phyloP scores from a whole-genome alignment of 2,113 vertebrate genomes.

The Alouatta palliata region DNA sequence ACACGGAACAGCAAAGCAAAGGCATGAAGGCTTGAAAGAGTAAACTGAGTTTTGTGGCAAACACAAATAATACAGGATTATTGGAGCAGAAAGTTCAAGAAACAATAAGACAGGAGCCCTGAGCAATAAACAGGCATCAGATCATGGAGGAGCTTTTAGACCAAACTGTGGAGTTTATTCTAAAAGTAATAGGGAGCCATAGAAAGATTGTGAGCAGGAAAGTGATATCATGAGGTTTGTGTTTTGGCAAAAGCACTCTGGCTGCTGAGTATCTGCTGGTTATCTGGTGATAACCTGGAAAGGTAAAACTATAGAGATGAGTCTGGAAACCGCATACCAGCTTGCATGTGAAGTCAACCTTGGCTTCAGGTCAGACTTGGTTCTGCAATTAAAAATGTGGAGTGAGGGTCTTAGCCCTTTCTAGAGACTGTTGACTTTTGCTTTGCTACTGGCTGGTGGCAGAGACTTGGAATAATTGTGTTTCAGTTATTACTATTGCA shows the following conservation, averaged over 20 bases:
- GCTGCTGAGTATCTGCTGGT: too few relatives aligned
- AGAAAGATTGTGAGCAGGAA: not conserved
- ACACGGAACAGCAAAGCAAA: not conserved
- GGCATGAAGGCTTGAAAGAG: not conserved
- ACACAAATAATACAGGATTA: not conserved
- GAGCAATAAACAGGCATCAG: not conserved
- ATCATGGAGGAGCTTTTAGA: not conserved
- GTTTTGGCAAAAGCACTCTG: not conserved
- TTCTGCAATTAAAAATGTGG: not conserved
- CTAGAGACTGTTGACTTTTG: not conserved
- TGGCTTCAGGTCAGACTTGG: not conserved
- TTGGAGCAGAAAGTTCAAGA: not conserved
- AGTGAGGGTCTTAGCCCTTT: not conserved
- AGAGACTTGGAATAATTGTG: not conserved
- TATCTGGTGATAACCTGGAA: not conserved
- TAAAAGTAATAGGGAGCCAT: not conserved
- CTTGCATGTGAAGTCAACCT: rapidly evolving
- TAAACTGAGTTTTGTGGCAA: not conserved
- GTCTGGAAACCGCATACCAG: not conserved
- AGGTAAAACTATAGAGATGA: not conserved
- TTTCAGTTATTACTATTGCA: not conserved
- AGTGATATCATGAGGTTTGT: not conserved
- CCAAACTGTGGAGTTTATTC: not conserved
- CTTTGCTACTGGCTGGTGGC: not conserved
- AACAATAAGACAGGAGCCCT: not conserved